Evolutionary conservation across 2,888 invertebrate genomes (phyloP).

Genomic region (Protophormia terraenovae): DNA sequence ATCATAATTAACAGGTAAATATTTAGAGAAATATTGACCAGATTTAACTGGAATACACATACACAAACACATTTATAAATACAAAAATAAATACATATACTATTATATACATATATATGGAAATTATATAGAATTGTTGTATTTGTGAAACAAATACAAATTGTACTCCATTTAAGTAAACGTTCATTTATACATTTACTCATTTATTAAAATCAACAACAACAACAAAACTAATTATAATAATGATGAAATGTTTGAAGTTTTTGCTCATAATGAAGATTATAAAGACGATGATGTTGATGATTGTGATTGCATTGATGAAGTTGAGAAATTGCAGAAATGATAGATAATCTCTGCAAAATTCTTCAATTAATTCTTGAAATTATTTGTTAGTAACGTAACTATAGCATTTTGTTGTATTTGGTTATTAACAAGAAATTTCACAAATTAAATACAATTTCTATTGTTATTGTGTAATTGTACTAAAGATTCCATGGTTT

Average conservation of each 20-base stretch:
- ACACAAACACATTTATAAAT: not conserved
- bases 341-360: constrained; percentile 37
- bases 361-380: constrained; percentile 40
- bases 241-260: not conserved
- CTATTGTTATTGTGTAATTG: no score
- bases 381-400: constrained; percentile 20
- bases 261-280: no score
- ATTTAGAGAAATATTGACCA: constrained; percentile 49
- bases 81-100: not conserved
- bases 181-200: constrained; percentile 8
- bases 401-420: constrained; percentile 1
- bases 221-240: not conserved
- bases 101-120: not conserved
- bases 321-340: constrained; percentile 22
- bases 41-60: constrained; percentile 16
- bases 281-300: not conserved
- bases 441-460: constrained; percentile 48
- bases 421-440: constrained; percentile 57
- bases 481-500: not conserved
- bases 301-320: constrained; percentile 25
- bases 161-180: constrained; percentile 9
- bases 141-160: not conserved
- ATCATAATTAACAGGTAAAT: constrained; percentile 62
- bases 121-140: not conserved
- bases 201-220: constrained; percentile 32